Base-by-base conservation (phyloP, 2,113 vertebrate genomes). In the Motacilla tschutschensis region DNA sequence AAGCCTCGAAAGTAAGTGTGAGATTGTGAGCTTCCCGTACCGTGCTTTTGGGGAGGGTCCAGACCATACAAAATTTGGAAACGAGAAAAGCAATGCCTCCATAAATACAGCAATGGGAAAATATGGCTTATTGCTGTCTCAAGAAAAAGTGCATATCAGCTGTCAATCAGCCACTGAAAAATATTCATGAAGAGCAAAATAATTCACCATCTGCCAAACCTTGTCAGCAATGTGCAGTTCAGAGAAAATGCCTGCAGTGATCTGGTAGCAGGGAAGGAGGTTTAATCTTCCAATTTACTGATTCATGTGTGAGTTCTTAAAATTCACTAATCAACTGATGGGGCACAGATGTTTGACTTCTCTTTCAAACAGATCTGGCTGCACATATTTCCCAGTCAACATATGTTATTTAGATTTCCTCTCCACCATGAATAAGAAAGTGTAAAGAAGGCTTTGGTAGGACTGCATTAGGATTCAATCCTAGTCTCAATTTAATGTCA, bases 131-230 rank as follows among this genome's bases (percentile, higher is more conserved):
- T 51, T 87, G 14, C 29, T 71, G 22, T 36, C 18, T 48, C 79
- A 81, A 73, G 43, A 65, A 72, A 38, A 87, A 70, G 31, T 25
- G 28, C 16, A 51, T 76, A 55, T 84, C 75, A 84, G 31, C 47
- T 67, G 57, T 22, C 88, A 87, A 53, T 86, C 48, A 82, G 24
- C 7, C 57, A 57, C 3, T 50, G 57, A 67, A 86, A 90, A 77
- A 74, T 46, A 87, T 64, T 88, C 19, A 70, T 17, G 20, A 65
- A 47, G 7, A 62, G 19, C 24, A 70, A 89, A 85, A 59, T 66
- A 38, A 82, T 88, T 88, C 35, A n/a, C n/a, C 36, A 26, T 46
- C 72, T 91, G 86, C 50, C 62, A 90, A 81, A 82, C 16, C 29
- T 59, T 41, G 57, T 67, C 48, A 79, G 28, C 21, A 33, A n/a